Base-by-base conservation (phyloP, 2,113 vertebrate genomes). In the Myiozetetes cayanensis region DNA sequence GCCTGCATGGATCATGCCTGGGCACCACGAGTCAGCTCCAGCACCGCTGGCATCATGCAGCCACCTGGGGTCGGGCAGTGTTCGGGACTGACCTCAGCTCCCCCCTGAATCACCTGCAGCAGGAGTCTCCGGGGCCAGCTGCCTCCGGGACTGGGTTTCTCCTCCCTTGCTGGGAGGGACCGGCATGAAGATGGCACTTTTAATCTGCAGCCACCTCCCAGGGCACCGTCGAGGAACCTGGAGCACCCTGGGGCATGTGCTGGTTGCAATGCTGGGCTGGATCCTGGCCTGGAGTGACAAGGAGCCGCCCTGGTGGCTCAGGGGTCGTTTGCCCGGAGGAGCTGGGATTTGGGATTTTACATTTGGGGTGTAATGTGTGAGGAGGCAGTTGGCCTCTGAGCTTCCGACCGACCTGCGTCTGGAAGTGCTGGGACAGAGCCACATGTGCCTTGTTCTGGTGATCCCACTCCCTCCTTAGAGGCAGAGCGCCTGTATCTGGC, bases 321-420 rank as follows among this genome's bases (percentile, higher is more conserved):
- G 25, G 37, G 10, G 20, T 39, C 4, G 1, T 53, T 56, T 71
- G 11, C 21, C n/a, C 19, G 1, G 12, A 15, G 61, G 37, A 53
- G 25, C 30, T 59, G 56, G 28, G 43, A 18, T 58, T 47, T 31
- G 73, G 68, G 39, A 12, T 17, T 12, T 56, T 53, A 24, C 19
- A 33, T 82, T 63, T n/a, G 76, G 17, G 52, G 21, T 5, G 39
- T 24, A 4, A 2, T 1, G 27, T 2, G 6, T n/a, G 43, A 53
- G 0, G 9, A 81, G 39, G 55, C n/a, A 59, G 43, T 18, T 33
- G 41, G 47, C 25, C 11, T 28, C 49, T 5, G n/a, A 55, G 21
- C 33, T 6, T 58, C 75, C 8, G 12, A 17, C 5, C 0, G 2
- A 41, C 37, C 68, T 37, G 70, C 0, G 0, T 15, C 55, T 76